Conservation (phyloP, 1,140 invertebrate species). For the Zaprionus vittiger region DNA sequence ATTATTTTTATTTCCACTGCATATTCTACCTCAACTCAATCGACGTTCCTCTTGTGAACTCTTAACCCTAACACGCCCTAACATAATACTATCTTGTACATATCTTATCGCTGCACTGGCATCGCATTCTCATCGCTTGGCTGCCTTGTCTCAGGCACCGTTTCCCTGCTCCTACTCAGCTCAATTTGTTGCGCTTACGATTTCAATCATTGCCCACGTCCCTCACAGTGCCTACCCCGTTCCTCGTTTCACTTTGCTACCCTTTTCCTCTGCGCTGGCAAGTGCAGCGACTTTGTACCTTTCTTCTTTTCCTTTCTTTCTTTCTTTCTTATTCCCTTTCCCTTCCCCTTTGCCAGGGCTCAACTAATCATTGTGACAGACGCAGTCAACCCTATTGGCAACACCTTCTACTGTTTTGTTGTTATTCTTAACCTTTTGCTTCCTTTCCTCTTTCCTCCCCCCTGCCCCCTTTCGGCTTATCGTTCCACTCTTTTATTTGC, state of each 20-base stretch:
- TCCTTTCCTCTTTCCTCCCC: constrained; percentile 26
- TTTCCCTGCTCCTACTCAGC: constrained; percentile 2
- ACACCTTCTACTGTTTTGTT: constrained; percentile 56
- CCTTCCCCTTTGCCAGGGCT: constrained; percentile 1
- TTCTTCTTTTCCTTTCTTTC: constrained; percentile 9
- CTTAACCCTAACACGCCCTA: constrained; percentile 41
- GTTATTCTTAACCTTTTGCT: constrained; percentile 68
- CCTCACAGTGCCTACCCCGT: constrained; percentile 9
- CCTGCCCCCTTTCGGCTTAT: constrained; percentile 42
- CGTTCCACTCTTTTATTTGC: constrained; percentile 32
- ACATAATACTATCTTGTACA: constrained; percentile 15
- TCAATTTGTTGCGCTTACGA: constrained; percentile 60
- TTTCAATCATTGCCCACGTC: constrained; percentile 46
- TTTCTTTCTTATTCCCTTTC: constrained; percentile 18
- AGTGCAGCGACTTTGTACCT: constrained; percentile 56
- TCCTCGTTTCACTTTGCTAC: constrained; percentile 22
- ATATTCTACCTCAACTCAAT: background rate
- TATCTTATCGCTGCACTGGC: constrained; percentile 38
- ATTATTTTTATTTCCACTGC: constrained; percentile 31
- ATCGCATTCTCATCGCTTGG: constrained; percentile 24
- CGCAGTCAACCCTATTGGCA: constrained; percentile 58
- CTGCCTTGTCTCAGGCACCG: constrained; percentile 1
- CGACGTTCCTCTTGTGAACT: constrained; percentile 21
- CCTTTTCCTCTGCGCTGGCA: constrained; percentile 44
- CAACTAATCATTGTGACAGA: constrained; percentile 51